A percentile compares a stretch with the other conserved stretches of the same genome.
These are phyloP conservation scores for Amblyjoppa proteus DNA, from an alignment of 2,888 invertebrate genomes.

Conservation along the genomic window DNA sequence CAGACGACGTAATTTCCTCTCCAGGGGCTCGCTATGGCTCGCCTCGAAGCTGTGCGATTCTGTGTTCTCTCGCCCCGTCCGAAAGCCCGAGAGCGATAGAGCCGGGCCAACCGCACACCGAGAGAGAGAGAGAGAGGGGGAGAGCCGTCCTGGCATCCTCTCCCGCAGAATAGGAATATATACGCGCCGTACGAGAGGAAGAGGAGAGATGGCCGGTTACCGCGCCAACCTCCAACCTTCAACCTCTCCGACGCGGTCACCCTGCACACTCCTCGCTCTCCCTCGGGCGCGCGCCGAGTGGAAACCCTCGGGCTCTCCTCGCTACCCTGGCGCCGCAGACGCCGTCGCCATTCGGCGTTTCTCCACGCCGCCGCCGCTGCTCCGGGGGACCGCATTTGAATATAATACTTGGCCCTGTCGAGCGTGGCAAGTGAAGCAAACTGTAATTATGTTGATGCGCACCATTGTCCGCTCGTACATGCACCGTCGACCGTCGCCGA, in stretches of 20 bases:
- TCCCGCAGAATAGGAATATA: slow-evolving; percentile 63
- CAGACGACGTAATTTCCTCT: slow-evolving; percentile 82
- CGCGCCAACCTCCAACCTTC: slow-evolving; percentile 73
- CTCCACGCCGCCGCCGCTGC: slow-evolving; percentile 70
- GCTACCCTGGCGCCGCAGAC: slow-evolving; percentile 64
- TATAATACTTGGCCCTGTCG: slow-evolving; percentile 81
- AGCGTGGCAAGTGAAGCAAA: slow-evolving; percentile 79
- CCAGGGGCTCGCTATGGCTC: slow-evolving; percentile 70
- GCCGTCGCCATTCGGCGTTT: slow-evolving; percentile 71
- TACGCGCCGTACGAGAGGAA: slow-evolving; percentile 47
- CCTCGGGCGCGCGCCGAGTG: slow-evolving; percentile 67
- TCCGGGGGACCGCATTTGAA: slow-evolving; percentile 80
- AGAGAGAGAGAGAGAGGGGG: not conserved
- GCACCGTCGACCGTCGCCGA: slow-evolving; percentile 73
- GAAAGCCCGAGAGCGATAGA: slow-evolving; percentile 63
- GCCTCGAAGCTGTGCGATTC: slow-evolving; percentile 73
- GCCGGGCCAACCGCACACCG: slow-evolving; percentile 57
- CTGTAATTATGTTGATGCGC: slow-evolving; percentile 85
- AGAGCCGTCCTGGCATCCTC: slow-evolving; percentile 62
- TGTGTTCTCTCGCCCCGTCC: slow-evolving; percentile 71
- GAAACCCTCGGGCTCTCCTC: slow-evolving; percentile 62
- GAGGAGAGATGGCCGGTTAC: slow-evolving; percentile 60
- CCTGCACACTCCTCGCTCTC: slow-evolving; percentile 63
- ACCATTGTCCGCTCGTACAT: slow-evolving; percentile 80
- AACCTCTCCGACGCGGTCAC: slow-evolving; percentile 69